These are phyloP conservation scores for Paramacrobiotus metropolitanus DNA, from an alignment of 1,140 invertebrate species.

Conservation along the genomic window DNA sequence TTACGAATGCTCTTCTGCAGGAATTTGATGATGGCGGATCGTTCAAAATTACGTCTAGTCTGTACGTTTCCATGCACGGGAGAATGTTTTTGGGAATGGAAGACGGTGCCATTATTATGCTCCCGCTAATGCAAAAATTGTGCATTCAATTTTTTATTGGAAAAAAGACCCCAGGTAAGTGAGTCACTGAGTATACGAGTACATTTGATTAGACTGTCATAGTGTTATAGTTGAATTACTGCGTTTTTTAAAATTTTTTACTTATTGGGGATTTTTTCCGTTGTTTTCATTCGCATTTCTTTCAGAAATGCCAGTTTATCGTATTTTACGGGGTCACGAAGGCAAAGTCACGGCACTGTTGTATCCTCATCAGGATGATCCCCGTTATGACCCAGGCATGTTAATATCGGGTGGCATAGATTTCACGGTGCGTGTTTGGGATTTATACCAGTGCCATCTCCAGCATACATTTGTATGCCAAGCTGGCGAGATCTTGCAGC, in stretches of 20 bases:
- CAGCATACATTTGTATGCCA: conserved; percentile 90
- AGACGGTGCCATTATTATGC: conserved; percentile 88
- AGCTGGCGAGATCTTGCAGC: conserved; percentile 53
- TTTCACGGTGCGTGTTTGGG: conserved; percentile 93
- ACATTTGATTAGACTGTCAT: too few species aligned
- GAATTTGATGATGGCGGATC: background rate
- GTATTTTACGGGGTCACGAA: conserved; percentile 64
- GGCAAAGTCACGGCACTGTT: conserved; percentile 80
- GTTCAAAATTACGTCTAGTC: conserved; percentile 54
- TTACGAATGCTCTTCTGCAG: background rate
- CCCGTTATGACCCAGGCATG: conserved; percentile 72
- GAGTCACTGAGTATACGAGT: too few species aligned
- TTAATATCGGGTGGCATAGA: conserved; percentile 86
- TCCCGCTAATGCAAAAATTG: conserved; percentile 61
- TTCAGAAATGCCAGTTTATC: conserved; percentile 66
- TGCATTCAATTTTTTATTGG: conserved; percentile 1
- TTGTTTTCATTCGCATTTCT: conserved; percentile 11
- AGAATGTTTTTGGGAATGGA: conserved; percentile 75
- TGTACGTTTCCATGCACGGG: conserved; percentile 76
- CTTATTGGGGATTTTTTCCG: conserved; percentile 8
- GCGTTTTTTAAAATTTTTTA: too few species aligned
- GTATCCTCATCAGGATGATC: conserved; percentile 73
- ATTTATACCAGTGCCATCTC: conserved; percentile 63
- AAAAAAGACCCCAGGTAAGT: conserved; percentile 1
- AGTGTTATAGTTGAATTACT: too few species aligned